These are phyloP conservation scores for Rhineura floridana DNA, from an alignment of 2,113 vertebrate genomes.

Conservation along the genomic window DNA sequence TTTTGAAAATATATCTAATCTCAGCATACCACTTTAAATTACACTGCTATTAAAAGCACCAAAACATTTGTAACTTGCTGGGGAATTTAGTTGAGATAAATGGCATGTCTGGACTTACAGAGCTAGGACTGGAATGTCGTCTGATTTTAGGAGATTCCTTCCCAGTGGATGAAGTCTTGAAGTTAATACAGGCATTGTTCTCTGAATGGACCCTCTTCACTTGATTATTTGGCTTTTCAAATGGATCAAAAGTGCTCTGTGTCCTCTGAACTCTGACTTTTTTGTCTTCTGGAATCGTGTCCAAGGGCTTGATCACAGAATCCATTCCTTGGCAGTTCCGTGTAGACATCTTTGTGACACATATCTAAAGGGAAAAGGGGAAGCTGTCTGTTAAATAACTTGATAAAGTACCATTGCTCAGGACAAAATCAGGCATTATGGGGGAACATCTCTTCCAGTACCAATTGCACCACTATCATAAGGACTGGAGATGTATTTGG, in stretches of 20 bases:
- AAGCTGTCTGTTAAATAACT: slow-evolving; percentile 29
- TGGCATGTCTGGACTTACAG: slow-evolving; percentile 80
- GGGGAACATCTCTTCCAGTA: neutral
- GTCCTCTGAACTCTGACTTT: slow-evolving; percentile 96
- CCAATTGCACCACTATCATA: neutral
- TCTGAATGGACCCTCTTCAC: slow-evolving; percentile 96
- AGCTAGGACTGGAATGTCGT: slow-evolving; percentile 94
- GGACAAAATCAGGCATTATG: slow-evolving; percentile 1
- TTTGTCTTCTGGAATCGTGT: slow-evolving; percentile 98
- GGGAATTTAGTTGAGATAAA: neutral
- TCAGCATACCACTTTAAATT: neutral
- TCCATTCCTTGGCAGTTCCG: slow-evolving; percentile 95
- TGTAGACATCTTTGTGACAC: slow-evolving; percentile 99
- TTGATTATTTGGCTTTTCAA: slow-evolving; percentile 92
- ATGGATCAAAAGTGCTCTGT: slow-evolving; percentile 93
- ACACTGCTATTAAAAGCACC: neutral
- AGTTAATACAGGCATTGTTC: slow-evolving; percentile 95
- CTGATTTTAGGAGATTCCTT: slow-evolving; percentile 94
- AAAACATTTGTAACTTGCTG: slow-evolving; percentile 12
- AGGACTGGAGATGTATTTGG: neutral
- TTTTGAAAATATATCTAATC: neutral
- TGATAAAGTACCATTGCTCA: neutral
- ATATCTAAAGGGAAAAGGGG: slow-evolving; percentile 83
- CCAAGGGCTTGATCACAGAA: slow-evolving; percentile 94
- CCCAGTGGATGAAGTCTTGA: slow-evolving; percentile 85